phyloP scores from a whole-genome alignment of 2,797 vertebrate species.

The Knipowitschia caucasica region DNA sequence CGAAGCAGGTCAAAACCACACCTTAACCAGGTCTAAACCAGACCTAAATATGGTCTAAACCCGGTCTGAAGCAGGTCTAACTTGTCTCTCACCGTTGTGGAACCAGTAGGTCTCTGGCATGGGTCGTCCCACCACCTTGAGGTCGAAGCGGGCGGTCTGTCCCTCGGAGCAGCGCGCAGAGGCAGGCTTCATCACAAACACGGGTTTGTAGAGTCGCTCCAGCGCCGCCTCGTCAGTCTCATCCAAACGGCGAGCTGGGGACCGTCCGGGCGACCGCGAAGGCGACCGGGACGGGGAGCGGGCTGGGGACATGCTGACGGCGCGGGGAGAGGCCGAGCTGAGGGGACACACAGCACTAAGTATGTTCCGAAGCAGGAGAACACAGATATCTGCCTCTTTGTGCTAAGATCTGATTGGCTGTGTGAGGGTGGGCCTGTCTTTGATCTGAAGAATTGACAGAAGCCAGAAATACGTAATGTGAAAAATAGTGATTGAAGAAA shows the following conservation, averaged over 20 bases:
- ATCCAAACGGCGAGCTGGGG: constrained; percentile 90
- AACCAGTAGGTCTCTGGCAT: constrained; percentile 99
- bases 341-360: constrained; percentile 3
- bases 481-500: too few species aligned
- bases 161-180: constrained; percentile 93
- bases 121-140: constrained; percentile 96
- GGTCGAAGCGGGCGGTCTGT: constrained; percentile 95
- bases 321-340: constrained; percentile 90
- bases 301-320: constrained; percentile 82
- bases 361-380: not conserved
- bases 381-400: not conserved
- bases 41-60: not conserved
- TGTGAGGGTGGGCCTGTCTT: too few species aligned
- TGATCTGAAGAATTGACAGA: too few species aligned
- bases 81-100: constrained; percentile 82
- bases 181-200: constrained; percentile 93
- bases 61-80: not conserved
- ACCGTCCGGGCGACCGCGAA: constrained; percentile 86
- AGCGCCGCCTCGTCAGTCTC: constrained; percentile 92
- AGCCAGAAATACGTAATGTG: too few species aligned
- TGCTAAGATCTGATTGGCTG: too few species aligned
- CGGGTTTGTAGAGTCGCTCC: constrained; percentile 96
- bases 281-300: constrained; percentile 81
- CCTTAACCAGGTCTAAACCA: not conserved
- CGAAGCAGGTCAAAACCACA: not conserved